Evolutionary conservation across 2,888 invertebrate species (phyloP).

Genomic region (Dione vanillae): DNA sequence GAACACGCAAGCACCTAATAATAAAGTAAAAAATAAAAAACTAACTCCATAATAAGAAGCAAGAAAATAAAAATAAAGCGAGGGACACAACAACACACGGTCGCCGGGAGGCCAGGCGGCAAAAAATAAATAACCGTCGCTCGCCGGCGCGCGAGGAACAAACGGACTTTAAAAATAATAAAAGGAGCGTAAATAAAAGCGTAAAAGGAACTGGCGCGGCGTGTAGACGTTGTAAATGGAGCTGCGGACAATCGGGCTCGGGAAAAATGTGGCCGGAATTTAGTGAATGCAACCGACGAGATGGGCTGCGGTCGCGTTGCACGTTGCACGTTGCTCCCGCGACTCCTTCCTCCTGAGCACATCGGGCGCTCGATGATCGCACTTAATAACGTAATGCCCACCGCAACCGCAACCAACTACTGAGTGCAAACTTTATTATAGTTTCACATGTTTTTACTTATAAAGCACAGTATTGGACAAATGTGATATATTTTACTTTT

Average conservation of each 20-base stretch:
- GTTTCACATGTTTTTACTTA: slow-evolving; percentile 35
- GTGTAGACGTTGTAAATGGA: slow-evolving; percentile 84
- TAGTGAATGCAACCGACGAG: slow-evolving; percentile 77
- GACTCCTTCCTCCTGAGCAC: slow-evolving; percentile 62
- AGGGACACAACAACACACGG: slow-evolving; percentile 83
- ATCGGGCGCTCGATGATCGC: slow-evolving; percentile 71
- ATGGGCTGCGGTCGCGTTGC: slow-evolving; percentile 61
- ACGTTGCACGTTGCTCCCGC: slow-evolving; percentile 55
- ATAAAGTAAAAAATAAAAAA: slow-evolving; percentile 74
- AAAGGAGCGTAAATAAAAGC: slow-evolving; percentile 84
- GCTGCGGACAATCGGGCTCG: slow-evolving; percentile 81
- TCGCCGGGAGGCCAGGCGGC: slow-evolving; percentile 82
- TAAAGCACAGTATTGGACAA: neutral
- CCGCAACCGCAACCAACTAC: slow-evolving; percentile 60
- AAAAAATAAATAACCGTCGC: slow-evolving; percentile 82
- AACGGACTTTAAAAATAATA: slow-evolving; percentile 84
- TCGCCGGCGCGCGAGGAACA: slow-evolving; percentile 82
- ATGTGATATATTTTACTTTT: slow-evolving; percentile 9
- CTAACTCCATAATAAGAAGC: slow-evolving; percentile 83
- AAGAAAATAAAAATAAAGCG: slow-evolving; percentile 83
- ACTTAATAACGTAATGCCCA: slow-evolving; percentile 73
- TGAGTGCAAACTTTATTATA: slow-evolving; percentile 39
- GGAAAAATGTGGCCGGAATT: slow-evolving; percentile 81
- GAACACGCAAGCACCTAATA: slow-evolving; percentile 82
- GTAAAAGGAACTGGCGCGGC: slow-evolving; percentile 83